A percentile compares a stretch with the other conserved stretches of the same genome.
phyloP scores from a whole-genome alignment of 64 coral and sea anemone species.

The Montipora efflorescens region DNA sequence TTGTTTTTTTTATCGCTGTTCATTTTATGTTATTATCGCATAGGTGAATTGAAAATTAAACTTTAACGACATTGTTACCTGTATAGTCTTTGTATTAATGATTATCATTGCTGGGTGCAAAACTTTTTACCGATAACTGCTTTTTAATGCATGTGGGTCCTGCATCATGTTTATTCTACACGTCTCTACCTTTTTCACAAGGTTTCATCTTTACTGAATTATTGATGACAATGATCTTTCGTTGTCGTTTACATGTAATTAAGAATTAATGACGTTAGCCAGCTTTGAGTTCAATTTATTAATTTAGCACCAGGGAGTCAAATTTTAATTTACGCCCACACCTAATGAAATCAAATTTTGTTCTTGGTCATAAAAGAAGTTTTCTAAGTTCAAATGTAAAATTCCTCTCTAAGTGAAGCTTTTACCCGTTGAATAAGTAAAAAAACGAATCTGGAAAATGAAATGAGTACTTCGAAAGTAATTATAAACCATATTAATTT shows the following conservation, averaged over 20 bases:
- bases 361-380: too few relatives aligned
- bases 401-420: too few relatives aligned
- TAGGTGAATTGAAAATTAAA: conserved; percentile 10
- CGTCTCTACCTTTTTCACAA: not conserved
- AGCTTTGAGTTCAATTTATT: not conserved
- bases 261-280: not conserved
- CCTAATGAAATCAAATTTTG: not conserved
- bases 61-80: conserved; percentile 1
- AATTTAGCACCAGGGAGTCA: not conserved
- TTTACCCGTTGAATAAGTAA: too few relatives aligned
- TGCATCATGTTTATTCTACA: not conserved
- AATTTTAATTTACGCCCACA: not conserved
- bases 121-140: not conserved
- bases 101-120: not conserved
- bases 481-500: too few relatives aligned
- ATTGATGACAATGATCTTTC: not conserved
- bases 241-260: not conserved
- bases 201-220: not conserved
- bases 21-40: not conserved
- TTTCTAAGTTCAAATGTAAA: too few relatives aligned
- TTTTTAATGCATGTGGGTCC: not conserved
- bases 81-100: not conserved
- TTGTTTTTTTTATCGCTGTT: not conserved
- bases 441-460: too few relatives aligned
- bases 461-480: too few relatives aligned